These are phyloP conservation scores for Heliconius hortense DNA, from an alignment of 2,888 invertebrate genomes.

Conservation along the genomic window DNA sequence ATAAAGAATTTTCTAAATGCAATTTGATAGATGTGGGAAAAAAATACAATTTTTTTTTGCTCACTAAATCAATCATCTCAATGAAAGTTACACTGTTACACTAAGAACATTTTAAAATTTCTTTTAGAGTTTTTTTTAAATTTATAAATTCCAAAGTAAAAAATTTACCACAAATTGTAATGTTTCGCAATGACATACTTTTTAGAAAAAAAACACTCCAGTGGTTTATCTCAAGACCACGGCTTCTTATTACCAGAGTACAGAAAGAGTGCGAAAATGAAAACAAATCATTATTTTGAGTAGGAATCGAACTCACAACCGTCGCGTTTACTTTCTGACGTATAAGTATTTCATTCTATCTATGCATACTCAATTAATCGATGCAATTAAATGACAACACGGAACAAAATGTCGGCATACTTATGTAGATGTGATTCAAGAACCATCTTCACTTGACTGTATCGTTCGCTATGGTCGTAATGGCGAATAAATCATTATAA, in stretches of 20 bases:
- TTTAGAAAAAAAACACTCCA: too few relatives aligned
- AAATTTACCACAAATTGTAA: background rate
- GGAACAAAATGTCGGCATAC: constrained; percentile 49
- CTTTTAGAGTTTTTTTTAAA: background rate
- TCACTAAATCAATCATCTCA: background rate
- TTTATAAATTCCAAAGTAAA: background rate
- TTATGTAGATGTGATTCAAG: constrained; percentile 49
- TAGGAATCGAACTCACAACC: background rate
- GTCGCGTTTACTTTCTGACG: background rate
- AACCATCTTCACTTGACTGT: constrained; percentile 48
- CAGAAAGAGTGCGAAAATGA: too few relatives aligned
- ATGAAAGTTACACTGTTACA: background rate
- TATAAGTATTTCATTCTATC: background rate
- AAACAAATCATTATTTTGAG: too few relatives aligned
- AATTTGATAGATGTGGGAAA: background rate
- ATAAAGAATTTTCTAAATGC: constrained; percentile 11
- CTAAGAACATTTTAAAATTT: background rate
- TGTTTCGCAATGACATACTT: too few relatives aligned
- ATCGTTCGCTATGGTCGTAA: constrained; percentile 28
- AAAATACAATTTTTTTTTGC: background rate
- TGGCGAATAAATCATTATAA: constrained; percentile 22
- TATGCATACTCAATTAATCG: constrained; percentile 44
- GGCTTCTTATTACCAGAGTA: too few relatives aligned
- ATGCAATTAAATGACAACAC: constrained; percentile 52
- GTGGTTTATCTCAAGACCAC: too few relatives aligned